Evolutionary conservation across 2,888 invertebrate species (phyloP).

Genomic region (Agrilus cyanescens): DNA sequence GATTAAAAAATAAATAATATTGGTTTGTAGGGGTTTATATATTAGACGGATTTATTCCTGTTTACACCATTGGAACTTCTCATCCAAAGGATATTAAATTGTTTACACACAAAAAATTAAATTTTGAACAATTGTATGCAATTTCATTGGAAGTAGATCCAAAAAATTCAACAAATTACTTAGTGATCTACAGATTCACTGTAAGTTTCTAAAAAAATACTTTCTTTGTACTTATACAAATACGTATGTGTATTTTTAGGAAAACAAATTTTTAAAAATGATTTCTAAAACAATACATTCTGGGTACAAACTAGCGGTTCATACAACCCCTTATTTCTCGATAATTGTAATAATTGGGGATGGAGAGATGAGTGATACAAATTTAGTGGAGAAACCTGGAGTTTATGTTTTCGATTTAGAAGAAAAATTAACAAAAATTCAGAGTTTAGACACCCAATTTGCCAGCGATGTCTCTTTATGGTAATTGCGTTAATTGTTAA

Average conservation of each 20-base stretch:
- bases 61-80: constrained; percentile 31
- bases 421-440: constrained; percentile 23
- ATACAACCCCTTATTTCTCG: constrained; percentile 19
- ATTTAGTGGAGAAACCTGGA: constrained; percentile 22
- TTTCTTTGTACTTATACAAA: not conserved
- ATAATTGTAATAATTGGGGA: constrained; percentile 23
- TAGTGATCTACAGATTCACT: constrained; percentile 22
- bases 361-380: constrained; percentile 14
- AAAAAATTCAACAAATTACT: constrained; percentile 24
- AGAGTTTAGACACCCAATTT: constrained; percentile 26
- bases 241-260: constrained; percentile 10
- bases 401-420: constrained; percentile 25
- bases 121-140: constrained; percentile 28
- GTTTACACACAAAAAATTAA: constrained; percentile 26
- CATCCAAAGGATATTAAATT: constrained; percentile 38
- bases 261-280: constrained; percentile 14
- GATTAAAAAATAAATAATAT: too few relatives aligned
- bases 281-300: constrained; percentile 14
- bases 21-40: constrained; percentile 31
- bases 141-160: constrained; percentile 23
- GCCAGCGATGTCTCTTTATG: constrained; percentile 29
- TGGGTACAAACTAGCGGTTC: constrained; percentile 20
- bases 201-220: constrained; percentile 13
- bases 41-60: constrained; percentile 33
- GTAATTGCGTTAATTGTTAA: constrained; percentile 18